A percentile compares a stretch with the other conserved stretches of the same genome.
These are phyloP conservation scores for Phasia obesa DNA, from an alignment of 2,888 invertebrate genomes.

Conservation along the genomic window DNA sequence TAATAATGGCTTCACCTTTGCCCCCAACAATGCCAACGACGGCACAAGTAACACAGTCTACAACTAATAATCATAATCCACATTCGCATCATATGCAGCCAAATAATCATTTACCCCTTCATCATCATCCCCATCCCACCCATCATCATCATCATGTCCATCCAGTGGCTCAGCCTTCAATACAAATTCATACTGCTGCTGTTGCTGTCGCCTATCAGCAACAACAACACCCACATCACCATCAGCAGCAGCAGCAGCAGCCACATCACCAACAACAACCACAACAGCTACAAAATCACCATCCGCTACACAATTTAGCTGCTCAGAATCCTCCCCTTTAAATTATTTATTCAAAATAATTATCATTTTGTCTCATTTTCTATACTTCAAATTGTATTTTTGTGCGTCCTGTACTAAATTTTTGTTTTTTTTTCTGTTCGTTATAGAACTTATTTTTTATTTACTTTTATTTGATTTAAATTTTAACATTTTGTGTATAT, in stretches of 20 bases:
- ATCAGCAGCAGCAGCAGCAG: conserved; percentile 40
- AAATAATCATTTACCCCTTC: conserved; percentile 66
- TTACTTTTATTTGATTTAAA: conserved; percentile 45
- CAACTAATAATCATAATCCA: conserved; percentile 55
- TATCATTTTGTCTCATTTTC: conserved; percentile 59
- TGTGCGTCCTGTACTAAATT: conserved; percentile 59
- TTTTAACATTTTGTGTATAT: conserved; percentile 3
- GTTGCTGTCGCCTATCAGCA: conserved; percentile 53
- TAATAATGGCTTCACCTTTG: conserved; percentile 61
- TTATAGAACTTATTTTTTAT: conserved; percentile 26
- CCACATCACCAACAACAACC: conserved; percentile 60
- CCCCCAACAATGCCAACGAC: conserved; percentile 24
- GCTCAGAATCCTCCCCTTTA: conserved; percentile 69
- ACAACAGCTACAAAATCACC: conserved; percentile 51
- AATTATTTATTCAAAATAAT: conserved; percentile 58
- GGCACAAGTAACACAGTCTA: conserved; percentile 48
- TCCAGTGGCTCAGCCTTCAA: conserved; percentile 47
- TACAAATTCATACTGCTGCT: conserved; percentile 51
- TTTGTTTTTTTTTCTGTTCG: conserved; percentile 41
- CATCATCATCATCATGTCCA: conserved; percentile 52
- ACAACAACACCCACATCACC: conserved; percentile 35
- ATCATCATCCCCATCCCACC: too few relatives aligned
- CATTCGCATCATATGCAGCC: conserved; percentile 66
- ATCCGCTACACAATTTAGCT: conserved; percentile 65
- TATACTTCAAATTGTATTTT: conserved; percentile 45